A percentile compares a stretch with the other conserved stretches of the same genome.
Conservation (phyloP, 1,140 invertebrate species). For the Papilio helenus region DNA sequence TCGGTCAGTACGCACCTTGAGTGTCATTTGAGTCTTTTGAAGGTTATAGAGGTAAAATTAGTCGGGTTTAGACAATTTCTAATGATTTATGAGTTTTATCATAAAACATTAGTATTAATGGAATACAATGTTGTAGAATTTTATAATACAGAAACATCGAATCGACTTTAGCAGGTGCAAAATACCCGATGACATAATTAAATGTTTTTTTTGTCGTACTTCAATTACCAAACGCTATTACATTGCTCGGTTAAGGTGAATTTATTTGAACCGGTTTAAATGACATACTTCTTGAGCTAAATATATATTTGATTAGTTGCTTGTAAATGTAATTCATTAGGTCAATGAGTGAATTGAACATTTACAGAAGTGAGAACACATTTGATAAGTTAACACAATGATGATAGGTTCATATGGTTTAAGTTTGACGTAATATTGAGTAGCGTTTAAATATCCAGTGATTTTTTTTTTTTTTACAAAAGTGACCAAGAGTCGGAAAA, state of each 20-base stretch:
- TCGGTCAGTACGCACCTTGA: no score
- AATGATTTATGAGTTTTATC: background rate
- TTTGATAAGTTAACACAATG: background rate
- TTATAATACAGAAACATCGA: conserved; percentile 39
- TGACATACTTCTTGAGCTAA: conserved; percentile 18
- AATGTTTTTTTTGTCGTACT: background rate
- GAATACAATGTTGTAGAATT: background rate
- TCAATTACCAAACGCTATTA: conserved; percentile 22
- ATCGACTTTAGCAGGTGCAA: background rate
- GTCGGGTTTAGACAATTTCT: background rate
- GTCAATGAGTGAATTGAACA: conserved; percentile 5
- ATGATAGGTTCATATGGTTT: background rate
- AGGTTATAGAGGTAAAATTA: no score
- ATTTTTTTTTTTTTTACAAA: no score
- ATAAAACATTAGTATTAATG: background rate
- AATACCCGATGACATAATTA: conserved; percentile 2
- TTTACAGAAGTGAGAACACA: background rate
- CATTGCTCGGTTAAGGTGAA: conserved; percentile 18
- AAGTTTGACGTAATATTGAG: background rate
- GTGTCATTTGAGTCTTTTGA: no score
- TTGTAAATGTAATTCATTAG: conserved; percentile 8
- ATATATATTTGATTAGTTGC: conserved; percentile 22
- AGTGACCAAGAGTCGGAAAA: no score
- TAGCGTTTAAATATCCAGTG: no score
- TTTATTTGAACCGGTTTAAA: conserved; percentile 16